Evolutionary conservation across 2,888 invertebrate species (phyloP).

Genomic region (Plutella xylostella): DNA sequence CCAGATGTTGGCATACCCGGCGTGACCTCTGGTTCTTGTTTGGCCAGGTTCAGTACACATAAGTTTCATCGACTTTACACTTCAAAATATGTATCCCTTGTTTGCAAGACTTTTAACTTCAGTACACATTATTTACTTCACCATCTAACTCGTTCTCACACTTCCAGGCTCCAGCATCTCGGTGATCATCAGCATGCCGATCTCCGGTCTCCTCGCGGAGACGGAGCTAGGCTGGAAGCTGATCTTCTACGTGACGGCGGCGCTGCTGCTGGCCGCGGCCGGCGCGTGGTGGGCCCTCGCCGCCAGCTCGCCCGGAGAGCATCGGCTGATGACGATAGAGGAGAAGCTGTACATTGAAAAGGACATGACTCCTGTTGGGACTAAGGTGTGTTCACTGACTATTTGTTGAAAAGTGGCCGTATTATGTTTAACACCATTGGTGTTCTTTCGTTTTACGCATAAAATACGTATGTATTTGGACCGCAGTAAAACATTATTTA

Average conservation of each 20-base stretch:
- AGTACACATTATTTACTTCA: too few species aligned
- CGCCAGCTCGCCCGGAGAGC: conserved; percentile 70
- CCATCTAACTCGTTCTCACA: background rate
- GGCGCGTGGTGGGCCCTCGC: conserved; percentile 66
- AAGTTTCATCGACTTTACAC: too few species aligned
- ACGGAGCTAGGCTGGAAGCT: conserved; percentile 74
- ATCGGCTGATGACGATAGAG: conserved; percentile 60
- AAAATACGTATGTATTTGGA: too few species aligned
- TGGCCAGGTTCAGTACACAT: too few species aligned
- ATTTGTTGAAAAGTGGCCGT: too few species aligned
- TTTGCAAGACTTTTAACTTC: too few species aligned
- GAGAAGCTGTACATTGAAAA: conserved; percentile 72
- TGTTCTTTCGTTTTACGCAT: too few species aligned
- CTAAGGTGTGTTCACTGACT: conserved; percentile 68
- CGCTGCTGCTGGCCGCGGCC: conserved; percentile 63
- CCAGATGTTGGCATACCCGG: too few species aligned
- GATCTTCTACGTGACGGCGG: conserved; percentile 74
- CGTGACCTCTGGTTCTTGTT: too few species aligned
- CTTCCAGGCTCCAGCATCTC: conserved; percentile 74
- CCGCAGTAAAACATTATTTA: too few species aligned
- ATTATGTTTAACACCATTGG: too few species aligned
- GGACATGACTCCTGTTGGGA: conserved; percentile 68
- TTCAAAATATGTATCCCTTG: too few species aligned
- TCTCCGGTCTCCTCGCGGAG: conserved; percentile 73
- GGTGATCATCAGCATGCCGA: conserved; percentile 74